Evolutionary conservation across 2,888 invertebrate species (phyloP), one percentile per base, ranked within the genome.

Genomic region (Colletes collaris): DNA sequence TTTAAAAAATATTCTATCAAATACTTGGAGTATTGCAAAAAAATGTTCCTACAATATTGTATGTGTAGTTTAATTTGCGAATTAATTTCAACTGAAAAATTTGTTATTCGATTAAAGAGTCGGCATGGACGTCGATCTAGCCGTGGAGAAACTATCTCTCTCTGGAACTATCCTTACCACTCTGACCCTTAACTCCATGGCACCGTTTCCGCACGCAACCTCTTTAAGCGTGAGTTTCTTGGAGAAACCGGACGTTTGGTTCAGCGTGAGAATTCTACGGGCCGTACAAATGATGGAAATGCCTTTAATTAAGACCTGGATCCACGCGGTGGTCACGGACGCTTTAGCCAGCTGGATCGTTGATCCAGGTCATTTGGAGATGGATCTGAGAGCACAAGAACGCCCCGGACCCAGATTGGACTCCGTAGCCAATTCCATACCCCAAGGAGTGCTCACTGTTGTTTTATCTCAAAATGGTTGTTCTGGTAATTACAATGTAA

Each of bases 161-260:
- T 91, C 91, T 50, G 94, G 94, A 5, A 93, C 92, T 52, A 89
- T 94, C 50, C 92, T 94, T 67, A 89, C 93, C 40, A 92, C 93
- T 11, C 83, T 94, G 27, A 93, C 93, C 37, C 88, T 94, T 79
- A 93, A 94, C 83, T 92, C 93, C 89, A 93, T 93, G 76, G 93
- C 93, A 2, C 93, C 94, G 37, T 94, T 94, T 89, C 94, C 94
- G 8, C 94, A 94, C 87, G 90, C 94, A 80, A 92, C 94, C 65
- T 93, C 93, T 53, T 91, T 94, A 52, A 93, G 93, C 67, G 82
- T 94, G 69, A 93, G 93, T 55, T 94, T 94, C 87, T 85, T 93
- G 64, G 94, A 94, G 86, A 93, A 93, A 91, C 94, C 94, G 49
- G 93, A 94, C 77, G 93, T 94, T 37, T 94, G 93, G 93, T 94